Conservation (phyloP, 1,140 invertebrate species). For the Berghia stephanieae region DNA sequence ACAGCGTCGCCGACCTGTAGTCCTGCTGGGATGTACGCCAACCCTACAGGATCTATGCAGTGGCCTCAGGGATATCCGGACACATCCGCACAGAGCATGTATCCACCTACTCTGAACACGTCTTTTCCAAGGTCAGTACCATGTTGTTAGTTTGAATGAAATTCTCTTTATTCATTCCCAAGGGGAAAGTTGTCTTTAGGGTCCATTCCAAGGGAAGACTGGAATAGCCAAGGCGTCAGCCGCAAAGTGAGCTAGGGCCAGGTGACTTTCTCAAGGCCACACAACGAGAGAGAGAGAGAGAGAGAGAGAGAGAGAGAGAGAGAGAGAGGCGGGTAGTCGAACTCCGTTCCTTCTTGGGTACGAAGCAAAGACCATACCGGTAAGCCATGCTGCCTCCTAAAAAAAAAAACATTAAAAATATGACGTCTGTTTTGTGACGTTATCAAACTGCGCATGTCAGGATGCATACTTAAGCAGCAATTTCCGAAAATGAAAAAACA, state of each 20-base stretch:
- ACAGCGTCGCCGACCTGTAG: constrained; percentile 41
- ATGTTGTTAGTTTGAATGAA: not conserved
- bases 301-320: not conserved
- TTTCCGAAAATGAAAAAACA: too few relatives aligned
- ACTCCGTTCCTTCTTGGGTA: too few relatives aligned
- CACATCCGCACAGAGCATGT: constrained; percentile 43
- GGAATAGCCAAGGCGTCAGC: too few relatives aligned
- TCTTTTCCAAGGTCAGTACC: constrained; percentile 40
- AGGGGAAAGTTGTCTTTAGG: not conserved
- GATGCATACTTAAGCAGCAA: too few relatives aligned
- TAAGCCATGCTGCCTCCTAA: too few relatives aligned
- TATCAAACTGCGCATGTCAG: too few relatives aligned
- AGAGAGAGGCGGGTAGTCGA: not conserved
- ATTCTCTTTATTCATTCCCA: not conserved
- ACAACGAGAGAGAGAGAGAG: not conserved
- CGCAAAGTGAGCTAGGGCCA: too few relatives aligned
- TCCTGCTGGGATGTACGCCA: constrained; percentile 43
- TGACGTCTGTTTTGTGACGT: too few relatives aligned
- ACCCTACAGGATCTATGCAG: constrained; percentile 38
- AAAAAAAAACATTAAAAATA: too few relatives aligned
- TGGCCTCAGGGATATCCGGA: constrained; percentile 53
- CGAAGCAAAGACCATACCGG: too few relatives aligned
- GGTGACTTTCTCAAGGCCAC: not conserved
- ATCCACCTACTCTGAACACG: constrained; percentile 38
- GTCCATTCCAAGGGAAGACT: too few relatives aligned